Conservation (phyloP, 2,888 invertebrate genomes). For the Orgyia antiqua region DNA sequence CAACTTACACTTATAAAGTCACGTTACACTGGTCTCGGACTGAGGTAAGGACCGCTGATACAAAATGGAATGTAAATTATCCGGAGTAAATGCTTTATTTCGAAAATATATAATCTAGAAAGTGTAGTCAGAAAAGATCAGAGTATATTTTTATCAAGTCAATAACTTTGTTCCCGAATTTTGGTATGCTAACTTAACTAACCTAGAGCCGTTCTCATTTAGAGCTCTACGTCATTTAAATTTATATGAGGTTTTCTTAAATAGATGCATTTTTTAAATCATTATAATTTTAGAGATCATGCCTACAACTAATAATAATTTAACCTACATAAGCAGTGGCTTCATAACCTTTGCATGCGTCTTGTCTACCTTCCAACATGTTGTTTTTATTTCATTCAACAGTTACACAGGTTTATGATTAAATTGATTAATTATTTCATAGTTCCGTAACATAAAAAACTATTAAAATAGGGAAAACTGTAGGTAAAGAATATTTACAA, state of each 20-base stretch:
- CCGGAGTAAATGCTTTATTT: slow-evolving; percentile 56
- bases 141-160: slow-evolving; percentile 41
- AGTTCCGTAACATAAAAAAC: too few relatives aligned
- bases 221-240: slow-evolving; percentile 15
- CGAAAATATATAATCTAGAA: slow-evolving; percentile 39
- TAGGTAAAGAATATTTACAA: too few relatives aligned
- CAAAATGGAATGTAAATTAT: slow-evolving; percentile 59
- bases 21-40: slow-evolving; percentile 35
- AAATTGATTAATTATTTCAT: too few relatives aligned
- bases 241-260: slow-evolving; percentile 17
- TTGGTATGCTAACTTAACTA: slow-evolving; percentile 18
- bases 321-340: too few relatives aligned
- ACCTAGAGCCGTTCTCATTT: slow-evolving; percentile 14
- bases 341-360: too few relatives aligned
- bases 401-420: too few relatives aligned
- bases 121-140: slow-evolving; percentile 26
- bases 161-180: slow-evolving; percentile 55
- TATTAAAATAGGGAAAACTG: too few relatives aligned
- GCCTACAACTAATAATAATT: too few relatives aligned
- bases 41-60: slow-evolving; percentile 49
- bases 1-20: too few relatives aligned
- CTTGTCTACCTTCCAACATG: too few relatives aligned
- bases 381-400: too few relatives aligned
- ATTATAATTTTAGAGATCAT: too few relatives aligned
- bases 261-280: slow-evolving; percentile 15